Evolutionary conservation across 2,797 vertebrate genomes (phyloP).

Genomic region (Chanos chanos): DNA sequence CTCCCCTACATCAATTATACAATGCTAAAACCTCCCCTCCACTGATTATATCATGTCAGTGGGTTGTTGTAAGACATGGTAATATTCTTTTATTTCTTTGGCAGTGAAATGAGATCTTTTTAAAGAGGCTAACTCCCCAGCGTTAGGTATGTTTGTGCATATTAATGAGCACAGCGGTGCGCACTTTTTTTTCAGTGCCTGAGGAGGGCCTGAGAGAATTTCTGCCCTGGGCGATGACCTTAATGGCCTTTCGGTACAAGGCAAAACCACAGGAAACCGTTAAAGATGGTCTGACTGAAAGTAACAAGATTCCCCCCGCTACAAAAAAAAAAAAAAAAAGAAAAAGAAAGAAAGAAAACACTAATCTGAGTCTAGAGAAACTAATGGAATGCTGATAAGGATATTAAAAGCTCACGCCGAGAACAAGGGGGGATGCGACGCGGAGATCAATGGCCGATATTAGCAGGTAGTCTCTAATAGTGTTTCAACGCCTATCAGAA

Average conservation of each 20-base stretch:
- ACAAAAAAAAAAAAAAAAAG: conserved; percentile 55
- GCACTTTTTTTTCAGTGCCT: conserved; percentile 3
- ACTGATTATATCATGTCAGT: too few relatives aligned
- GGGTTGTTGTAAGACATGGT: too few relatives aligned
- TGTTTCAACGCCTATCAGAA: conserved; percentile 69
- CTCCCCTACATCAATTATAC: too few relatives aligned
- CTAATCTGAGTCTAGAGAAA: conserved; percentile 81
- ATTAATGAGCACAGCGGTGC: conserved; percentile 11
- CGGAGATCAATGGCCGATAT: conserved; percentile 77
- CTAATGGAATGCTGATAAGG: conserved; percentile 82
- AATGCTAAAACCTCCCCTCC: too few relatives aligned
- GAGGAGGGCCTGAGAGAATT: conserved; percentile 69
- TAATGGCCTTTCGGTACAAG: conserved; percentile 67
- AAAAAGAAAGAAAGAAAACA: too few relatives aligned
- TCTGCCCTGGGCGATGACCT: conserved; percentile 76
- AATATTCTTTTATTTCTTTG: too few relatives aligned
- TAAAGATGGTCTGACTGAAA: conserved; percentile 71
- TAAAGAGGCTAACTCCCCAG: neutral
- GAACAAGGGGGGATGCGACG: conserved; percentile 72
- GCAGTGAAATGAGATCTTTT: neutral
- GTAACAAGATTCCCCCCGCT: conserved; percentile 76
- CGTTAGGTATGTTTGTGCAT: conserved; percentile 16
- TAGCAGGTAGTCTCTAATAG: conserved; percentile 77
- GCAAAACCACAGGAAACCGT: conserved; percentile 78
- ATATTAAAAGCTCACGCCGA: conserved; percentile 74